Percentiles rank a stretch among this genome's conserved stretches.
Evolutionary conservation across 1,140 invertebrate species (phyloP).

Genomic region (Scylla paramamosain): DNA sequence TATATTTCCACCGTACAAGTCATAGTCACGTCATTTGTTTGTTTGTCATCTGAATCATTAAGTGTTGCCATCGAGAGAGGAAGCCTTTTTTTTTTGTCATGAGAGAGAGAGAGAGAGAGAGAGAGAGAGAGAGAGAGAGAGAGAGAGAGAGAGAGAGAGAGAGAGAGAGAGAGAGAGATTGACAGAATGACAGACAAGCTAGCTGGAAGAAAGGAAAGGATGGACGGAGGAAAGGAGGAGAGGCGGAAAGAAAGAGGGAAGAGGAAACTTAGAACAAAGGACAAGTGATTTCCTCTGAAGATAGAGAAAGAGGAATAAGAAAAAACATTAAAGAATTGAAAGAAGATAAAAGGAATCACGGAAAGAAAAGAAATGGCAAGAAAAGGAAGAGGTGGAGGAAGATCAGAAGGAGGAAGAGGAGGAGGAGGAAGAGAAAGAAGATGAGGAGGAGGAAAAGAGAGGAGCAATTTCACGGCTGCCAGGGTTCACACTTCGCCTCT

Average conservation of each 20-base stretch:
- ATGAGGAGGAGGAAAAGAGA: not conserved
- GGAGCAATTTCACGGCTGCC: slow-evolving; percentile 1
- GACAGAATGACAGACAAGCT: not conserved
- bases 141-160: slow-evolving; percentile 40
- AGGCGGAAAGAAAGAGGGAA: not conserved
- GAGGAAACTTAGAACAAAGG: too few relatives aligned
- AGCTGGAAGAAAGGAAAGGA: too few relatives aligned
- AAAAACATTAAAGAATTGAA: not conserved
- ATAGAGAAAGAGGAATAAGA: too few relatives aligned
- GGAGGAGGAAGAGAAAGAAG: not conserved
- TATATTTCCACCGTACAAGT: not conserved
- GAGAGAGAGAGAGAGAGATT: not conserved
- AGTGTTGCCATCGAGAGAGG: not conserved
- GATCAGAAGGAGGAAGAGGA: not conserved
- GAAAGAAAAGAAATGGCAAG: not conserved
- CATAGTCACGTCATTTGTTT: not conserved
- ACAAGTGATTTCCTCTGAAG: too few relatives aligned
- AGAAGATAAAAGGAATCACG: not conserved
- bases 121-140: slow-evolving; percentile 34
- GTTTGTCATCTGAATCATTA: not conserved
- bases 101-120: slow-evolving; percentile 6
- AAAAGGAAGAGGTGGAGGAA: not conserved
- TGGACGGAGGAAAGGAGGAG: not conserved
- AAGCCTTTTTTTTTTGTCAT: not conserved
- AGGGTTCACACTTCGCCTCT: not conserved